Conservation (phyloP, 2,797 vertebrate species). For the Distichodus sexfasciatus region DNA sequence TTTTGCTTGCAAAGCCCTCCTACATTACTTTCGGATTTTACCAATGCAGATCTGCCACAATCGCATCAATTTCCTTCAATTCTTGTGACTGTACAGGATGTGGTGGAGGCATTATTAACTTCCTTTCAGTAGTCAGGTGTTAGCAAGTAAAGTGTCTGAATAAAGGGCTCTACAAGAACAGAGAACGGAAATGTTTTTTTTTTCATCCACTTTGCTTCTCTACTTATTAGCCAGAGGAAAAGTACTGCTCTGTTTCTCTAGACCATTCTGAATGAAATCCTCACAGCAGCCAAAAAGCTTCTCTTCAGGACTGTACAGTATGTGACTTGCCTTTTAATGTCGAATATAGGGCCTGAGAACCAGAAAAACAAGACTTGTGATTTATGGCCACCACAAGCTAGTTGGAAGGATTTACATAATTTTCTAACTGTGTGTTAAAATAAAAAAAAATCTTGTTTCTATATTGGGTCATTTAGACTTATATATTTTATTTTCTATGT, state of each 20-base stretch:
- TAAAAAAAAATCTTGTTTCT: no score
- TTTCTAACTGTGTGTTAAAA: background rate
- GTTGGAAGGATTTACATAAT: background rate
- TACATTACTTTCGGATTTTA: no score
- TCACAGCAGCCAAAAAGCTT: slow-evolving; percentile 40
- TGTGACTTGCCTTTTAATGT: slow-evolving; percentile 43
- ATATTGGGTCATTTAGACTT: no score
- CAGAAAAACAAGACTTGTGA: slow-evolving; percentile 16
- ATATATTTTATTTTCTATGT: no score
- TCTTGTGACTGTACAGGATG: slow-evolving; percentile 19
- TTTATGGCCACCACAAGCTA: slow-evolving; percentile 2
- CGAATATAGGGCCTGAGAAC: slow-evolving; percentile 20
- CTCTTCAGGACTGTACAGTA: slow-evolving; percentile 37
- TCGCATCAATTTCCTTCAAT: slow-evolving; percentile 33
- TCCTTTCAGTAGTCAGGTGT: slow-evolving; percentile 45
- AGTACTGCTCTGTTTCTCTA: slow-evolving; percentile 39
- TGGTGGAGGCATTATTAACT: background rate
- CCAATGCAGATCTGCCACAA: slow-evolving; percentile 6
- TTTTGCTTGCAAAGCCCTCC: no score
- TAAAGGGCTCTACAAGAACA: slow-evolving; percentile 54
- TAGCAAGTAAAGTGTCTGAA: slow-evolving; percentile 23
- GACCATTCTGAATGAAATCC: slow-evolving; percentile 42
- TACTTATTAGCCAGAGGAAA: slow-evolving; percentile 45
- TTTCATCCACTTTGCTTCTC: slow-evolving; percentile 42
- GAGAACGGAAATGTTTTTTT: slow-evolving; percentile 52